Evolutionary conservation across 2,888 invertebrate species (phyloP), one percentile per base, ranked within the genome.

Genomic region (Fragum whitleyi): DNA sequence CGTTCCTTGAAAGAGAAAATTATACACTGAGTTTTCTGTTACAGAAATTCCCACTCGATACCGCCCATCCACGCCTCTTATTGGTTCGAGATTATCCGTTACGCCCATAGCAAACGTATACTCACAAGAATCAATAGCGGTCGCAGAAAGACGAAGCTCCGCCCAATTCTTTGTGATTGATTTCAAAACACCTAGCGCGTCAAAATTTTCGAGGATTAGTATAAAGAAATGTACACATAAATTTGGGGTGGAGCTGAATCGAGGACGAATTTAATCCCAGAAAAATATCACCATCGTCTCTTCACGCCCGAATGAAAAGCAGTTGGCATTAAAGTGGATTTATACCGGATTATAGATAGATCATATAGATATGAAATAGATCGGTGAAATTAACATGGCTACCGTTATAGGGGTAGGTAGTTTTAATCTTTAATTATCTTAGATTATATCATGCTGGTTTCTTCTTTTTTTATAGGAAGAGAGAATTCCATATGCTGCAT

Each of bases 21-120:
- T 19, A 72, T 65, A 21, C 39, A 36, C 53, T 36, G 55, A 68
- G 71, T 68, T 74, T 77, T 71, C 62, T 62, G 77, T 47, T 74
- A 71, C 59, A 36, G 68, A 47, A 68, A 53, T 73, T 74, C 79
- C 77, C 79, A 57, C 71, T 70, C 76, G 26, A 74, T 36, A 61
- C 81, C 81, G 73, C 81, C 84, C 70, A 42, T 51, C 75, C 71
- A 76, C 84, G 84, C 84, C 84, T 85, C 71, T 55, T 79, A 85
- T 85, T 85, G 84, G 84, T 47, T 72, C 70, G 74, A 72, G 80
- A 72, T 74, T 81, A 77, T 79, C 57, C 57, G 77, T 70, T 62
- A 81, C 81, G 71, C 79, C 84, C 74, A 62, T 47, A 26, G 39
- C 68, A 59, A 67, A 74, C 77, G 55, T 47, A 26, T 73, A 79